Evolutionary conservation across 2,888 invertebrate species (phyloP).

Genomic region (Cantharis flavilabris): DNA sequence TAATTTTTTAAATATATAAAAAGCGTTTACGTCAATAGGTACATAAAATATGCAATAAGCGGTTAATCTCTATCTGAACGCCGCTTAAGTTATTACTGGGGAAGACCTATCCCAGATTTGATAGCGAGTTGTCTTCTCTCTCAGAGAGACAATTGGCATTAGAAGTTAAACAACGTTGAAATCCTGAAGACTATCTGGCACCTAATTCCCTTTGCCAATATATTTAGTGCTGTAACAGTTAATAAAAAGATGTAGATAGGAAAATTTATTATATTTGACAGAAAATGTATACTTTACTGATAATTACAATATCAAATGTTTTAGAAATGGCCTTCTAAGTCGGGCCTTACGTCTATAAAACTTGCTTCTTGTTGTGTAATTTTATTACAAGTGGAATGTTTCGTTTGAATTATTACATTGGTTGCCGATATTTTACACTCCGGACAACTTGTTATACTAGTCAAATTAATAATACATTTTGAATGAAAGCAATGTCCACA

Average conservation of each 20-base stretch:
- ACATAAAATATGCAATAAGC: no score
- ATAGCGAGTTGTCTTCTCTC: no score
- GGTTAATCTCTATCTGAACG: no score
- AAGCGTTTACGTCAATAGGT: no score
- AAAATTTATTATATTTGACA: not conserved
- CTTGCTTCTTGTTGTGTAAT: conserved; percentile 6
- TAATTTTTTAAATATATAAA: no score
- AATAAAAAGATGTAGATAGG: not conserved
- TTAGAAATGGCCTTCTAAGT: conserved; percentile 54
- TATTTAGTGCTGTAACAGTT: no score
- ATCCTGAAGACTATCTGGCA: no score
- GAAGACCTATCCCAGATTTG: no score
- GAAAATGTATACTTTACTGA: not conserved
- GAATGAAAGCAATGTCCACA: conserved; percentile 53
- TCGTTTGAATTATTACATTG: conserved; percentile 28
- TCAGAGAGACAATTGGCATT: no score
- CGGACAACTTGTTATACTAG: conserved; percentile 44
- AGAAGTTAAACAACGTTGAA: no score
- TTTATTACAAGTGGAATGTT: conserved; percentile 15
- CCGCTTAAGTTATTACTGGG: no score
- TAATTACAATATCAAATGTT: not conserved
- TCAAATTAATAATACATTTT: conserved; percentile 38
- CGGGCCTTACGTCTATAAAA: conserved; percentile 43
- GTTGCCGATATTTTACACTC: conserved; percentile 45
- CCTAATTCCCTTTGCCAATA: no score